These are phyloP conservation scores for Saccostrea echinata DNA, from an alignment of 1,140 invertebrate genomes.

Conservation along the genomic window DNA sequence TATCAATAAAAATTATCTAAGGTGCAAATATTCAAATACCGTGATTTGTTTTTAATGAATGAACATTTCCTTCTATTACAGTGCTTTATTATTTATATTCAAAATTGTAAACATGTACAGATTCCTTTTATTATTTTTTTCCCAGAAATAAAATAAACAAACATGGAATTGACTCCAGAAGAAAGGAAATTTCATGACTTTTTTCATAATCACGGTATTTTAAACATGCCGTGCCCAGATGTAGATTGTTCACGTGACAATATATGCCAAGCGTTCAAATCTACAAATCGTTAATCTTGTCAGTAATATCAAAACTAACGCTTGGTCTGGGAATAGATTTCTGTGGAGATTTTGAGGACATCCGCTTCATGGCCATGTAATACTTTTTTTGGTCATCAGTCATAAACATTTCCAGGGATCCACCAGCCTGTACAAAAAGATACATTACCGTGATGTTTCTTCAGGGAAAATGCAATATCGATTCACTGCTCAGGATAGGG, in stretches of 20 bases:
- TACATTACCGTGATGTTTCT: not conserved
- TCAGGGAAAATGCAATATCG: not conserved
- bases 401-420: constrained; percentile 99
- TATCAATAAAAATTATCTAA: no score
- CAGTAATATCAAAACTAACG: constrained; percentile 64
- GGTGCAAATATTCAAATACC: no score
- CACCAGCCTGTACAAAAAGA: constrained; percentile 86
- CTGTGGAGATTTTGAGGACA: constrained; percentile 98
- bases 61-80: no score
- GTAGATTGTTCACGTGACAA: not conserved
- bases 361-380: constrained; percentile 99
- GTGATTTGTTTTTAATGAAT: no score
- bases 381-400: constrained; percentile 99
- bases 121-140: no score
- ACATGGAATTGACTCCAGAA: no score
- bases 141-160: no score
- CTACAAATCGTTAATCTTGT: constrained; percentile 36
- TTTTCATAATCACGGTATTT: constrained; percentile 14
- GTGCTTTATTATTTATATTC: no score
- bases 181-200: no score
- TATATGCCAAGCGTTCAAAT: not conserved
- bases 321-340: constrained; percentile 98
- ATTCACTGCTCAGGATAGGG: not conserved
- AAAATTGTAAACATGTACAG: no score
- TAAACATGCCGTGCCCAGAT: not conserved